These are phyloP conservation scores for Eulithis prunata DNA, from an alignment of 2,888 invertebrate genomes.

Conservation along the genomic window DNA sequence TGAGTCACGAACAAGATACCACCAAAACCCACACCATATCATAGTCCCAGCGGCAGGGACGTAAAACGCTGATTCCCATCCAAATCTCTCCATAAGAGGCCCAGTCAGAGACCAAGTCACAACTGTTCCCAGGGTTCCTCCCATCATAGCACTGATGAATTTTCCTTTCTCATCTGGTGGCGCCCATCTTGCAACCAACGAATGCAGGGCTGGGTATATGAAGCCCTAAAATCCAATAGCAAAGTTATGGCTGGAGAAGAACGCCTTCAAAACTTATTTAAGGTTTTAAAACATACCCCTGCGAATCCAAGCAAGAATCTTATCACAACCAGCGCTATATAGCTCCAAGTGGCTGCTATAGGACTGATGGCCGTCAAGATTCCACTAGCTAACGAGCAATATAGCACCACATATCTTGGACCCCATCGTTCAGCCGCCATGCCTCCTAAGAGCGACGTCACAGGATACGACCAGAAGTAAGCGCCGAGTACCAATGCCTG, in stretches of 20 bases:
- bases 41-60: slow-evolving; percentile 83
- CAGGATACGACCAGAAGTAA: slow-evolving; percentile 88
- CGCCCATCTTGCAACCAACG: slow-evolving; percentile 88
- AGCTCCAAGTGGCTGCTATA: slow-evolving; percentile 82
- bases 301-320: slow-evolving; percentile 86
- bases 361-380: slow-evolving; percentile 86
- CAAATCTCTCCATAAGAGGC: slow-evolving; percentile 84
- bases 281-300: slow-evolving; percentile 77
- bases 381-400: slow-evolving; percentile 78
- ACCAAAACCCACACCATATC: slow-evolving; percentile 85
- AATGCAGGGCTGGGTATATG: slow-evolving; percentile 86
- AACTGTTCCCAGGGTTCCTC: slow-evolving; percentile 89
- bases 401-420: slow-evolving; percentile 84
- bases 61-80: slow-evolving; percentile 89
- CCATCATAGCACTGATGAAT: slow-evolving; percentile 89
- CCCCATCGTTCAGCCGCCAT: slow-evolving; percentile 88
- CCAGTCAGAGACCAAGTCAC: slow-evolving; percentile 88
- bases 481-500: slow-evolving; percentile 87
- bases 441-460: slow-evolving; percentile 87
- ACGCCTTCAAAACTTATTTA: slow-evolving; percentile 5
- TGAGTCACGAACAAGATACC: slow-evolving; percentile 85
- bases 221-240: slow-evolving; percentile 75
- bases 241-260: not conserved
- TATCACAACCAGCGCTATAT: slow-evolving; percentile 81
- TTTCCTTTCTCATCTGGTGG: slow-evolving; percentile 90